Percentiles rank a stretch among this genome's conserved stretches.
Conservation (phyloP, 1,140 invertebrate genomes). For the Hypothenemus hampei region DNA sequence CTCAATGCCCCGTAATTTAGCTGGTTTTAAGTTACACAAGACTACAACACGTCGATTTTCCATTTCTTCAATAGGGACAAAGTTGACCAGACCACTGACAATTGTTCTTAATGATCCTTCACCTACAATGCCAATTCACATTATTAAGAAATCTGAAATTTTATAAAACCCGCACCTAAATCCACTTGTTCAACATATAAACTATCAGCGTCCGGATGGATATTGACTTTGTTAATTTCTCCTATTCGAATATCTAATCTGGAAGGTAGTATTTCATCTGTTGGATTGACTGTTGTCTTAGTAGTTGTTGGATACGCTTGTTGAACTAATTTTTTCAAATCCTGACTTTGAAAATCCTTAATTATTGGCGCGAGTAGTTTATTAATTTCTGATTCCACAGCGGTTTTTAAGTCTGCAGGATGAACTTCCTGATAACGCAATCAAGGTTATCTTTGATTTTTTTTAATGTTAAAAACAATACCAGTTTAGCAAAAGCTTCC, state of each 20-base stretch:
- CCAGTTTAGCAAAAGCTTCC: conserved; percentile 66
- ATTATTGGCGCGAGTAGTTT: conserved; percentile 84
- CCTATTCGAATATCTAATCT: conserved; percentile 88
- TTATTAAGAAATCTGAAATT: background rate
- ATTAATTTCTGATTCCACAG: conserved; percentile 83
- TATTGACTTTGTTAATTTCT: conserved; percentile 83
- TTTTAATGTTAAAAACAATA: background rate
- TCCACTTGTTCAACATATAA: conserved; percentile 94
- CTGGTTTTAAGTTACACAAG: conserved; percentile 89
- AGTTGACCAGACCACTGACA: conserved; percentile 87
- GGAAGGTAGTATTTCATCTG: conserved; percentile 64
- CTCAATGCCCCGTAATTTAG: conserved; percentile 85
- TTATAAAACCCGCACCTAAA: conserved; percentile 44
- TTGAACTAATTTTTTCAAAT: conserved; percentile 59
- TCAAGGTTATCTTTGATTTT: background rate
- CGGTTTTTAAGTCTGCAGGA: conserved; percentile 87
- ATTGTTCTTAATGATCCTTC: conserved; percentile 67
- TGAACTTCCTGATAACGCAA: conserved; percentile 60
- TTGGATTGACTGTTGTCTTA: conserved; percentile 48
- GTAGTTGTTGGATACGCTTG: conserved; percentile 78
- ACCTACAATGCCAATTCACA: conserved; percentile 41
- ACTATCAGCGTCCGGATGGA: conserved; percentile 92
- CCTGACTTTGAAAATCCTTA: conserved; percentile 75
- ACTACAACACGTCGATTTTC: conserved; percentile 80
- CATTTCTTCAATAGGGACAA: conserved; percentile 84